Evolutionary conservation across 1,140 invertebrate species (phyloP), one percentile per base, ranked within the genome.

Genomic region (Rhagoletis pomonella): DNA sequence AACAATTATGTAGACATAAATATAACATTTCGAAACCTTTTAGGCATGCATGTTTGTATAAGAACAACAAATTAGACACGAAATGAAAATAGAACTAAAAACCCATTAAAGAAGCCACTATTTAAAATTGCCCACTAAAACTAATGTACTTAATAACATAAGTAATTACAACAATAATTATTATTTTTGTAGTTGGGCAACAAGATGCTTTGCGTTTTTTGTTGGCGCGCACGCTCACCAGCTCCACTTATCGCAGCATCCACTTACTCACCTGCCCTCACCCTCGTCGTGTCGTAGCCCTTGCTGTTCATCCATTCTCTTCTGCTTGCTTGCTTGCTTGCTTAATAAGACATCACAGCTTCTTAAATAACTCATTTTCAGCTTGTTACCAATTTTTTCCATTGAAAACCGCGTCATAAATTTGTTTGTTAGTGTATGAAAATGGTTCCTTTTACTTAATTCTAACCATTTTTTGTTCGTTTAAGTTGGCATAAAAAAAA

Each of bases 91-190:
- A 81, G 73, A 55, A 55, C 47, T 81, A 6, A 69, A 44, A 73
- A 17, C 42, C 73, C 73, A 81, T 81, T 55, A 81, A 81, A 55
- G n/a, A 50, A 9, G 47, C 17, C 47, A 55, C 42, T 50, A 55
- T 14, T 55, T 81, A 9, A 58, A 81, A 81, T 58, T 81, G 47
- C 47, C 7, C n/a, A 55, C n/a, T 55, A 55, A 81, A 77, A 81
- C n/a, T n/a, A n/a, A n/a, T n/a, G n/a, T n/a, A n/a, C n/a, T n/a
- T n/a, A n/a, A n/a, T n/a, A n/a, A n/a, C n/a, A n/a, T n/a, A 81
- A 81, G 73, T 58, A 81, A 81, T 81, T 81, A 81, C 73, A 81
- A 81, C 73, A 81, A 81, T 81, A 81, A 81, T 81, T n/a, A n/a
- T n/a, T n/a, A n/a, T n/a, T n/a, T n/a, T n/a, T 81, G 10, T 14